Evolutionary conservation across 2,888 invertebrate species (phyloP).

Genomic region (Brassicogethes aeneus): DNA sequence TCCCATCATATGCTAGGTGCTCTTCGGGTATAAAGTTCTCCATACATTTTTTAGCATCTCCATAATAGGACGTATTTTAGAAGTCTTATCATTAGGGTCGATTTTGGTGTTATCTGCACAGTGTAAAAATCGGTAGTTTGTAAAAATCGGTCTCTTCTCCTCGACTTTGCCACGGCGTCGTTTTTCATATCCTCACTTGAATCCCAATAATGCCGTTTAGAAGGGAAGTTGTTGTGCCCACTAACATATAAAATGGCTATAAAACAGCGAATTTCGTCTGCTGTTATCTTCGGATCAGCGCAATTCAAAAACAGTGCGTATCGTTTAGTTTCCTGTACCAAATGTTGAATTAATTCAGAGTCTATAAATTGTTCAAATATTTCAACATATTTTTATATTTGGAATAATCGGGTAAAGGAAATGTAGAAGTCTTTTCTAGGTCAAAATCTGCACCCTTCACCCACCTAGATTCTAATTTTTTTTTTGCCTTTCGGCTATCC

Average conservation of each 20-base stretch:
- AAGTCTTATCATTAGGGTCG: constrained; percentile 19
- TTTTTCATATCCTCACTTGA: constrained; percentile 10
- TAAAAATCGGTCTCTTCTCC: too few species aligned
- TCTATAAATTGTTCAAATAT: constrained; percentile 12
- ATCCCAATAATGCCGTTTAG: constrained; percentile 19
- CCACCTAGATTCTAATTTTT: too few species aligned
- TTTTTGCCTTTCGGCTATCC: too few species aligned
- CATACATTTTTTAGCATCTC: constrained; percentile 12
- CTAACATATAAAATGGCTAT: constrained; percentile 14
- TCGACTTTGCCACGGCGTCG: constrained; percentile 19
- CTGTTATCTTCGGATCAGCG: constrained; percentile 6
- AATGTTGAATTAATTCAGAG: constrained; percentile 6
- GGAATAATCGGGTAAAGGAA: not conserved
- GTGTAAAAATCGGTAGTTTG: constrained; percentile 19
- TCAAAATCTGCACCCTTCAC: too few species aligned
- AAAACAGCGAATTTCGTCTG: constrained; percentile 13
- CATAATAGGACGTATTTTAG: constrained; percentile 20
- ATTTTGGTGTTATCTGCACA: constrained; percentile 18
- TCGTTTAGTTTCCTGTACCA: constrained; percentile 9
- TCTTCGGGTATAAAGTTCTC: constrained; percentile 1
- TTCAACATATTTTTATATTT: constrained; percentile 4
- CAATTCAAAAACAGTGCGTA: constrained; percentile 12
- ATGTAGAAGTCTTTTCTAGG: too few species aligned
- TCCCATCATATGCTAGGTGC: constrained; percentile 32
- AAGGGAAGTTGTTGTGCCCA: constrained; percentile 19